Evolutionary conservation across 2,113 vertebrate species (phyloP), one percentile per base, ranked within the genome.

Genomic region (Stictonetta naevosa): DNA sequence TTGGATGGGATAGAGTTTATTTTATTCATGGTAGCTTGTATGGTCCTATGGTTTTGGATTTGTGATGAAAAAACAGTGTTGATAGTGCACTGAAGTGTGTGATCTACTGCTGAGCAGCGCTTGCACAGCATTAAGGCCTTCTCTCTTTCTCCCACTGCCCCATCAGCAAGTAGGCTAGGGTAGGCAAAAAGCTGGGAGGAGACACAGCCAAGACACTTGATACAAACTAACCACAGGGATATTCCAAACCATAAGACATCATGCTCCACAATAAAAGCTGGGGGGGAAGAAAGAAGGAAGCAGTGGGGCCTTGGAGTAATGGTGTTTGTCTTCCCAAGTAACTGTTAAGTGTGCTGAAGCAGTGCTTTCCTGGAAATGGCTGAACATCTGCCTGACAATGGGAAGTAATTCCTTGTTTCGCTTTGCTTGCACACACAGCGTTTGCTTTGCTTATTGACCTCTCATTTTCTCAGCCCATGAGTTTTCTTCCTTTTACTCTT

Each of bases 331-430:
- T 50, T 82, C n/a, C 50, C 31, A 74, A 55, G 17, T 36, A 46
- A 23, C 2, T 13, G 18, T 25, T 38, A 53, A 0, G 3, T 1
- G 2, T 29, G 25, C 55, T 8, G 7, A 15, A 73, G 17, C 13
- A 4, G 15, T 20, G 4, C 22, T 64, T 73, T 68, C 55, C 34
- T 53, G 20, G 48, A 88, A 53, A 34, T 4, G 19, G 8, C 4
- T 40, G 16, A 84, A 73, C n/a, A 84, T 3, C 11, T 84, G 48
- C 16, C 36, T 48, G 8, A 11, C 1, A 3, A 20, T 3, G 0
- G 8, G 17, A 63, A 83, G 44, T 26, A 10, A 36, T 33, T 20
- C 18, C 18, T 79, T 52, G 16, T 12, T 72, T 62, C 29, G 10
- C 12, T 69, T n/a, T 64, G 10, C 20, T 59, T 85, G 13, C 10